These are phyloP conservation scores for Dipodomys spectabilis DNA, from an alignment of 2,113 vertebrate species.

Conservation along the genomic window DNA sequence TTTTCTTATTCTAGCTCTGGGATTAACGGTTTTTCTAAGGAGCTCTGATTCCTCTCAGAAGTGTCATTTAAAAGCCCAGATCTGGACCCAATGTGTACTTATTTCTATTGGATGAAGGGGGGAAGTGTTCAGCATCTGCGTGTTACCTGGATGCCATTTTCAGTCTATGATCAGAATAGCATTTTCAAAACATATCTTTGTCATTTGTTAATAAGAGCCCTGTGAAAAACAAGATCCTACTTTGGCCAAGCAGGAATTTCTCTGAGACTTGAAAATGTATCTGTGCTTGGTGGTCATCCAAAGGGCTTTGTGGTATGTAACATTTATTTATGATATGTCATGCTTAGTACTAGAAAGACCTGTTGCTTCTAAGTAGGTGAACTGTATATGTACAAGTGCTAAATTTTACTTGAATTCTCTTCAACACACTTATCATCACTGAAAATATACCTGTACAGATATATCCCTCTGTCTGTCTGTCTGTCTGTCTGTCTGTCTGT, in stretches of 20 bases:
- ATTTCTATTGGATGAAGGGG: background rate
- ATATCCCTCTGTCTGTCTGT: background rate
- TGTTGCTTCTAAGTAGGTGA: constrained; percentile 17
- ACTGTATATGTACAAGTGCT: background rate
- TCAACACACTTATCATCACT: background rate
- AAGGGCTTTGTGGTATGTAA: background rate
- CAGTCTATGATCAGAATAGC: background rate
- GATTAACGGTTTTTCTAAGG: background rate
- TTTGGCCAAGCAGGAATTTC: background rate
- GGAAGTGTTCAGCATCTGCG: background rate
- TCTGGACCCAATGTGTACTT: background rate
- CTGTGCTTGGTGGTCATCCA: background rate
- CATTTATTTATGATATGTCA: background rate
- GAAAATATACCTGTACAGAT: background rate
- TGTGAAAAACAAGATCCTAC: background rate
- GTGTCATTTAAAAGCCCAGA: background rate
- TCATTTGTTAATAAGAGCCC: background rate
- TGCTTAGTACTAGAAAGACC: background rate
- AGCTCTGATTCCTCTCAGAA: background rate
- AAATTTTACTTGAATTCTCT: background rate
- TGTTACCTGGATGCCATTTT: background rate
- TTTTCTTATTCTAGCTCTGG: background rate
- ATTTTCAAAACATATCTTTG: constrained; percentile 19
- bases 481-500: no score
- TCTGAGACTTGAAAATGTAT: background rate